These are phyloP conservation scores for Catocala fraxini DNA, from an alignment of 2,888 invertebrate species.

Conservation along the genomic window DNA sequence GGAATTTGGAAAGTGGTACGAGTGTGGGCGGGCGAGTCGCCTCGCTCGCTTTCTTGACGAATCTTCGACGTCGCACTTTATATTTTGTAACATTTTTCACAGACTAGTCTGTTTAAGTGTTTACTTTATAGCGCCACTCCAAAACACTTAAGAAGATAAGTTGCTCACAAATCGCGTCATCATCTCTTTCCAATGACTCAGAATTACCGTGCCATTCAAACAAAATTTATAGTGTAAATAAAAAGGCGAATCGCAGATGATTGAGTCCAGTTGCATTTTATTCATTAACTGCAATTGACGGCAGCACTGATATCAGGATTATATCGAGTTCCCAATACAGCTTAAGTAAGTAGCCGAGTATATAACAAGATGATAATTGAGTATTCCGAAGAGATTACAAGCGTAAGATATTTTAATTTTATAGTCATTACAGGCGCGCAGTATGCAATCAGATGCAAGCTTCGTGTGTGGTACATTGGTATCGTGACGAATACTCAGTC, in stretches of 20 bases:
- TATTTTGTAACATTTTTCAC: conserved; percentile 80
- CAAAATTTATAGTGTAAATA: conserved; percentile 14
- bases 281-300: conserved; percentile 29
- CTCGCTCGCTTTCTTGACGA: conserved; percentile 79
- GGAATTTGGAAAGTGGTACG: conserved; percentile 87
- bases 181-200: conserved; percentile 32
- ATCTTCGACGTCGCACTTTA: conserved; percentile 80
- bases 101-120: conserved; percentile 54
- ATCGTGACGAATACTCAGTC: conserved; percentile 72
- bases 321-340: conserved; percentile 28
- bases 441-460: conserved; percentile 63
- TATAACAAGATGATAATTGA: conserved; percentile 45
- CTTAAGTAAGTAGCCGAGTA: conserved; percentile 35
- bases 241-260: conserved; percentile 2
- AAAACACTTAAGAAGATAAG: conserved; percentile 33
- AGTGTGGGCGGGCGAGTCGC: conserved; percentile 84
- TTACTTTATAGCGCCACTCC: conserved; percentile 52
- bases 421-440: conserved; percentile 41
- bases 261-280: conserved; percentile 29
- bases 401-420: conserved; percentile 45
- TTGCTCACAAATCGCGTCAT: conserved; percentile 33
- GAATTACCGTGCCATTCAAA: conserved; percentile 21
- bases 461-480: conserved; percentile 74
- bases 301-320: conserved; percentile 20
- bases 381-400: conserved; percentile 40